A percentile compares a stretch with the other conserved stretches of the same genome.
Conservation (phyloP, 1,140 invertebrate species). For the Papilio dardanus region DNA sequence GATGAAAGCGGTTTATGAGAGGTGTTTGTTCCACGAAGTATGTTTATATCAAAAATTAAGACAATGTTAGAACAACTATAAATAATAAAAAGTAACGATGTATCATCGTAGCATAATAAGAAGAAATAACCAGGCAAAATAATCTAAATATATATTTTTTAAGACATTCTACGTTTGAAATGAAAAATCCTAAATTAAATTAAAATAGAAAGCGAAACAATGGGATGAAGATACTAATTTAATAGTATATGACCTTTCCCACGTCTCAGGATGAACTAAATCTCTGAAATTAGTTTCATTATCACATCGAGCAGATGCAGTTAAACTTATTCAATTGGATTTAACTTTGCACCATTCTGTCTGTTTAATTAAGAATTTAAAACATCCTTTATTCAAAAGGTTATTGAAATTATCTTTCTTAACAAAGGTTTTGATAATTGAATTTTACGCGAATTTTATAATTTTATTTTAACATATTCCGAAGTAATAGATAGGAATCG, state of each 20-base stretch:
- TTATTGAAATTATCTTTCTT: conserved; percentile 3
- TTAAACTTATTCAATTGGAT: conserved; percentile 12
- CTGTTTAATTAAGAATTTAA: conserved; percentile 22
- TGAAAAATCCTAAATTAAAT: too few relatives aligned
- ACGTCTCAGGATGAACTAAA: conserved; percentile 12
- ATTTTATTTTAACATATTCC: neutral
- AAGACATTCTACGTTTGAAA: too few relatives aligned
- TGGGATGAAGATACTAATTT: neutral
- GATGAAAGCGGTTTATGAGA: neutral
- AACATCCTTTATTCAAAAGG: conserved; percentile 20
- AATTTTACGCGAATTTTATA: neutral
- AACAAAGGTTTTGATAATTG: neutral
- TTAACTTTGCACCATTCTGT: neutral
- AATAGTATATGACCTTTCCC: neutral
- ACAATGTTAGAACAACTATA: neutral
- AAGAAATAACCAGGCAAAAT: too few relatives aligned
- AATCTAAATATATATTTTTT: too few relatives aligned
- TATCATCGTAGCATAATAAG: too few relatives aligned
- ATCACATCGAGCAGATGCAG: conserved; percentile 17
- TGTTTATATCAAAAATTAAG: neutral
- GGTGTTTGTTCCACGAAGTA: neutral
- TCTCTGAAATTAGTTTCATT: conserved; percentile 33
- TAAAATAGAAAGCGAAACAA: neutral
- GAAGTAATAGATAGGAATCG: neutral
- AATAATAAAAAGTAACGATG: neutral